These are phyloP conservation scores for Bhutanitis thaidina DNA, from an alignment of 2,888 invertebrate species.

Conservation along the genomic window DNA sequence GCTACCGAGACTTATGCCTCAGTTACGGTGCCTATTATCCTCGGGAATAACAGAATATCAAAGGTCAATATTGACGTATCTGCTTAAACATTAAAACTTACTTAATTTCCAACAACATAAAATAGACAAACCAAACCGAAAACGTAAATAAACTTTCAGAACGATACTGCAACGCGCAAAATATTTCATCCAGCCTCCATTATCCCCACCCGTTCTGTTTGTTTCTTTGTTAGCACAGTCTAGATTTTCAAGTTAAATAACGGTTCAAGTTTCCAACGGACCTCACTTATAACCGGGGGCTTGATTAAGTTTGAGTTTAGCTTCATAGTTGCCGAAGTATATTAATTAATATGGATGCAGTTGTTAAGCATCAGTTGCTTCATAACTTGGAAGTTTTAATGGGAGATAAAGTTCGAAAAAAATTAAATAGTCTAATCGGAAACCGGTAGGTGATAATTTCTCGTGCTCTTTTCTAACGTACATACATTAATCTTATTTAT, in stretches of 20 bases:
- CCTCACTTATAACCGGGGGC: conserved; percentile 22
- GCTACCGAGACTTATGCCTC: too few species aligned
- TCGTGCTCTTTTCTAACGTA: too few species aligned
- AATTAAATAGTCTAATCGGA: neutral
- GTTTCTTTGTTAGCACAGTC: conserved; percentile 22
- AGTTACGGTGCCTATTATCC: too few species aligned
- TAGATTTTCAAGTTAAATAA: conserved; percentile 26
- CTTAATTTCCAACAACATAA: neutral
- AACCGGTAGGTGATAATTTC: too few species aligned
- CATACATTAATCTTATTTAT: too few species aligned
- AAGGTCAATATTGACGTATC: too few species aligned
- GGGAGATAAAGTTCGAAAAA: neutral
- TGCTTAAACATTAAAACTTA: neutral
- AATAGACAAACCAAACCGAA: neutral
- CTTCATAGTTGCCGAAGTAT: conserved; percentile 27
- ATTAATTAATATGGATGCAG: conserved; percentile 32
- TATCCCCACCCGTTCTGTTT: neutral
- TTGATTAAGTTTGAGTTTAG: conserved; percentile 26
- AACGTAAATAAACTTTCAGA: neutral
- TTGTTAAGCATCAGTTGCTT: conserved; percentile 20
- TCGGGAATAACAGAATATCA: too few species aligned
- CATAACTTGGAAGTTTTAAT: conserved; percentile 7
- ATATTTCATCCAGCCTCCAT: conserved; percentile 9
- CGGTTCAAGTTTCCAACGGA: conserved; percentile 23
- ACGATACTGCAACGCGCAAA: neutral